Evolutionary conservation across 2,888 invertebrate genomes (phyloP), one percentile per base, ranked within the genome.

Genomic region (Ectemnius continuus): DNA sequence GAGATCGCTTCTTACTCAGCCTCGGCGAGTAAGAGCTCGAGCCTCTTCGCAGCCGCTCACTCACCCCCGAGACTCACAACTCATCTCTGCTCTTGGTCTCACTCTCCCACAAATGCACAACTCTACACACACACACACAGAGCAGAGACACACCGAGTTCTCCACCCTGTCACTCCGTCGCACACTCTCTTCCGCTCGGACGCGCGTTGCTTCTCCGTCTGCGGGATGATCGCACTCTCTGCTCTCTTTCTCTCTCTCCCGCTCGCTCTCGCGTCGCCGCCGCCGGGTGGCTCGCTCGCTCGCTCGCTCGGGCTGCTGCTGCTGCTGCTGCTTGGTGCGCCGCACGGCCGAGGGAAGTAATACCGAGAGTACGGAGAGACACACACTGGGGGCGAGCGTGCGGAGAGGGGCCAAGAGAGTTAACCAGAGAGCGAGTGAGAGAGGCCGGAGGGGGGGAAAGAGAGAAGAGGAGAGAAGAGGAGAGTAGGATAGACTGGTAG

Each of bases 161-260:
- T 56, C 1, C 56, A n/a, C n/a, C 56, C 56, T 28, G 36, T 26
- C 56, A 47, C 46, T 65, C 59, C 59, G 28, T 58, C 57, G 48
- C 48, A 16, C 18, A 59, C 59, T 18, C 47, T 26, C 48, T 18
- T 46, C 62, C 62, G 46, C 62, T 62, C 62, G 70, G 52, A 58
- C 73, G 63, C 69, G 47, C 16, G 62, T 16, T 16, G 14, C 61
- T 46, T 23, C 60, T 48, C 58, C 69, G n/a, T 36, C 28, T 36
- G 14, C 60, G 14, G 60, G 18, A n/a, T 36, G 36, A 18, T 60
- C 60, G 28, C n/a, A 45, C 61, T n/a, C 45, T 61, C 23, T 36
- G 36, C 36, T 36, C 36, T 36, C 36, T 11, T 6, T 48, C 60
- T 70, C 45, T 47, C 62, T 52, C 48, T n/a, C 64, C 20, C 52